phyloP scores from a whole-genome alignment of 2,113 vertebrate species.

The Rhineura floridana region DNA sequence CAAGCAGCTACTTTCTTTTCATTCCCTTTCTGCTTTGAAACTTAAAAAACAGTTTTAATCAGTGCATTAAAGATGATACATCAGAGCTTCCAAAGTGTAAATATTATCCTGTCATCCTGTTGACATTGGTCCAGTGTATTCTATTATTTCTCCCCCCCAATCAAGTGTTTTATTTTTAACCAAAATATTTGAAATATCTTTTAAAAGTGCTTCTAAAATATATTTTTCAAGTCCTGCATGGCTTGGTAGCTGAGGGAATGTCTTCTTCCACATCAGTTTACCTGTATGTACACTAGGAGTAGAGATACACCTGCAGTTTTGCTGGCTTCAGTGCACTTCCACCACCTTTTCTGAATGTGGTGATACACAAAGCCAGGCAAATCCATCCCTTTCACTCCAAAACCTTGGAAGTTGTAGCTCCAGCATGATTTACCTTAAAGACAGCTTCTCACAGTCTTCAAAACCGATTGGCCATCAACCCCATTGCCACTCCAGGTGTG shows the following conservation, averaged over 20 bases:
- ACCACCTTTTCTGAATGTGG: too few relatives aligned
- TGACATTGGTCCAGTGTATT: background rate
- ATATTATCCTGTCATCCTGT: background rate
- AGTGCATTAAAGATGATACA: background rate
- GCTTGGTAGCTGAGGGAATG: background rate
- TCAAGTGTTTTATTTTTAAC: background rate
- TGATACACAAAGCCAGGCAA: too few relatives aligned
- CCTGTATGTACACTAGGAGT: background rate
- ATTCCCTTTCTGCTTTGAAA: background rate
- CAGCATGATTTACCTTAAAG: too few relatives aligned
- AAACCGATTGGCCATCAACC: too few relatives aligned
- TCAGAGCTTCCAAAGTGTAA: background rate
- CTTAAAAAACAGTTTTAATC: constrained; percentile 28
- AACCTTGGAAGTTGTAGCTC: too few relatives aligned
- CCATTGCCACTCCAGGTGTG: too few relatives aligned
- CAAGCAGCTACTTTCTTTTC: background rate
- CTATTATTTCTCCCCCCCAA: background rate
- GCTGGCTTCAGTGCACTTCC: too few relatives aligned
- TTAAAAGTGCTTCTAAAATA: background rate
- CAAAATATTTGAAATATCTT: background rate
- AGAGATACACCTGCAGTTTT: too few relatives aligned
- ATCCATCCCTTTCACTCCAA: too few relatives aligned
- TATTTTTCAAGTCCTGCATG: background rate
- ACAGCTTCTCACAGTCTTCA: too few relatives aligned
- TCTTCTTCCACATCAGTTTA: background rate